These are phyloP conservation scores for Spodoptera picta DNA, from an alignment of 2,888 invertebrate genomes.

Conservation along the genomic window DNA sequence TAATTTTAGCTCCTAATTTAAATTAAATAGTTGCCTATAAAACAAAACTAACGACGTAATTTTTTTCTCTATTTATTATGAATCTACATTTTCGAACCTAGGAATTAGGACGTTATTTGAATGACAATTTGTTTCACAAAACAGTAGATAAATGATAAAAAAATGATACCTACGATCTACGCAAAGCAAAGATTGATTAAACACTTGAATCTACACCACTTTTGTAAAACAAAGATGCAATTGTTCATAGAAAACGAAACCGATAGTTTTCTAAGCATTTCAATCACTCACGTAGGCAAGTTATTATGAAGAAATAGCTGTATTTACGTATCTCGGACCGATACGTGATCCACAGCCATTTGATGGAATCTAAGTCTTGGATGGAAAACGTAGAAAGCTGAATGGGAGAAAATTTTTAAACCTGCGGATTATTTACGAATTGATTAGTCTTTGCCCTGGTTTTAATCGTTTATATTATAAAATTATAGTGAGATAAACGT, in stretches of 20 bases:
- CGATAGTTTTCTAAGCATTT: slow-evolving; percentile 18
- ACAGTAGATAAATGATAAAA: too few relatives aligned
- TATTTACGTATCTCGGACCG: slow-evolving; percentile 38
- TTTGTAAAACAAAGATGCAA: neutral
- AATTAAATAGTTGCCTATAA: too few relatives aligned
- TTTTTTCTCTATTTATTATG: too few relatives aligned
- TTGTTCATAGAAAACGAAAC: slow-evolving; percentile 12
- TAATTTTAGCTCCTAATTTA: too few relatives aligned
- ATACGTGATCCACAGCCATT: slow-evolving; percentile 42
- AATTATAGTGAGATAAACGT: neutral
- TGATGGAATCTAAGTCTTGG: slow-evolving; percentile 24
- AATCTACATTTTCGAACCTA: too few relatives aligned
- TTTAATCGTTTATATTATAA: neutral
- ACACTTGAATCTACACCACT: neutral
- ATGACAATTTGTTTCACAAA: too few relatives aligned
- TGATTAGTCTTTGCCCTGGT: slow-evolving; percentile 20
- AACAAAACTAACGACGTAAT: too few relatives aligned
- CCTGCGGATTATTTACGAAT: slow-evolving; percentile 12
- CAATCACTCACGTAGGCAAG: slow-evolving; percentile 31
- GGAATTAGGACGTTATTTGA: too few relatives aligned
- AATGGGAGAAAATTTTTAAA: slow-evolving; percentile 29
- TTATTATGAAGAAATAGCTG: slow-evolving; percentile 44
- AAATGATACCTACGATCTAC: too few relatives aligned
- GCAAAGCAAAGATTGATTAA: too few relatives aligned
- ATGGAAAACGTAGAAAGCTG: slow-evolving; percentile 22